Evolutionary conservation across 1,140 invertebrate genomes (phyloP).

Genomic region (Drosophila ercepeae): DNA sequence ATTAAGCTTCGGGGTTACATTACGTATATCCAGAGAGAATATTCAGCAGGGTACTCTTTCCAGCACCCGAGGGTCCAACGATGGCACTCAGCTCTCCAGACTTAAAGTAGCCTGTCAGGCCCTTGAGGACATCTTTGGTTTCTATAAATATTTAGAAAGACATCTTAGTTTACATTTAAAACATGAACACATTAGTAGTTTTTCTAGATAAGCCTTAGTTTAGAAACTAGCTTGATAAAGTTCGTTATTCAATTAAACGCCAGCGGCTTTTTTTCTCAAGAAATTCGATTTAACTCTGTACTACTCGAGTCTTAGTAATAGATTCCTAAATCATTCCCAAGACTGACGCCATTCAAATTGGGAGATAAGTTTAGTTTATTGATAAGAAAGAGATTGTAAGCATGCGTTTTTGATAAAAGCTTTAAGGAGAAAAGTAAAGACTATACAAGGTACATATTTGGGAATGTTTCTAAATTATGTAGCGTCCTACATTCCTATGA

Average conservation of each 20-base stretch:
- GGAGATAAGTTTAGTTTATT: constrained; percentile 1
- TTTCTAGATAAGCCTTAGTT: no score
- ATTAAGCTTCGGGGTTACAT: constrained; percentile 17
- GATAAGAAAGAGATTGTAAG: neutral
- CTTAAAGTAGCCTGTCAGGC: constrained; percentile 85
- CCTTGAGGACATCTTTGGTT: constrained; percentile 85
- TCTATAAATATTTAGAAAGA: constrained; percentile 84
- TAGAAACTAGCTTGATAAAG: neutral
- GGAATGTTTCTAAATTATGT: no score
- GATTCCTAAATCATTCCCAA: neutral
- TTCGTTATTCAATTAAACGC: constrained; percentile 3
- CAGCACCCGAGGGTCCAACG: constrained; percentile 93
- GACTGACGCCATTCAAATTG: constrained; percentile 2
- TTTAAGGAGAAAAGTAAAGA: no score
- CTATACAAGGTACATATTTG: no score
- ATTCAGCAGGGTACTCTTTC: constrained; percentile 92
- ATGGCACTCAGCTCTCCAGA: constrained; percentile 88
- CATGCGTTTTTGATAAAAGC: neutral
- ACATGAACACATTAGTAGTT: constrained; percentile 4
- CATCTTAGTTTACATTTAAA: no score
- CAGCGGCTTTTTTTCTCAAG: neutral
- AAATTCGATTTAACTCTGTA: constrained; percentile 7
- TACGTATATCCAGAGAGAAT: constrained; percentile 90
- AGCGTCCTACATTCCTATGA: neutral
- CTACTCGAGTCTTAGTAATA: neutral